A percentile compares a stretch with the other conserved stretches of the same genome.
Evolutionary conservation across 2,888 invertebrate genomes (phyloP).

Genomic region (Epistrophella euchroma): DNA sequence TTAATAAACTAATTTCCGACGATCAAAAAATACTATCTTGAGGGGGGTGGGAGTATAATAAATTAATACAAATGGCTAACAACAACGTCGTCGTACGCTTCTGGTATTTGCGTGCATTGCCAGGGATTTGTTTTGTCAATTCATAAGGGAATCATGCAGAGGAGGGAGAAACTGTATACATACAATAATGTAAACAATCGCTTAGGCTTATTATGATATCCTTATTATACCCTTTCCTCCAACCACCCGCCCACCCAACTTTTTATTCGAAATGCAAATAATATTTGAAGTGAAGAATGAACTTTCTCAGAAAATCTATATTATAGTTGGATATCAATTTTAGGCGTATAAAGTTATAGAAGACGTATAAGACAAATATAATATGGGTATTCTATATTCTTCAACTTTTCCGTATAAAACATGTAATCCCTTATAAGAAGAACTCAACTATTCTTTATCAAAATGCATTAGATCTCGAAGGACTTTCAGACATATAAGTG

Average conservation of each 20-base stretch:
- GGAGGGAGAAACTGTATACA: background rate
- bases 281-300: background rate
- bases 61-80: constrained; percentile 66
- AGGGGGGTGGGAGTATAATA: constrained; percentile 48
- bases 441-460: background rate
- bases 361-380: constrained; percentile 33
- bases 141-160: constrained; percentile 17
- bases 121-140: constrained; percentile 73
- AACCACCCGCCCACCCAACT: too few species aligned
- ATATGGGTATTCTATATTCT: constrained; percentile 20
- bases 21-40: constrained; percentile 32
- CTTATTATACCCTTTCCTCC: background rate
- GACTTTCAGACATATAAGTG: constrained; percentile 3
- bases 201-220: background rate
- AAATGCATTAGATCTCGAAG: background rate
- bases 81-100: constrained; percentile 12
- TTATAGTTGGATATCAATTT: background rate
- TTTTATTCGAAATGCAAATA: constrained; percentile 19
- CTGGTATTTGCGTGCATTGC: constrained; percentile 71
- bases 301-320: background rate
- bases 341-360: background rate
- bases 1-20: constrained; percentile 68
- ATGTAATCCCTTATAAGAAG: constrained; percentile 31
- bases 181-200: constrained; percentile 19
- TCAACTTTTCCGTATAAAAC: background rate